A percentile compares a stretch with the other conserved stretches of the same genome.
phyloP scores from a whole-genome alignment of 1,140 invertebrate species.

The Sipha flava region DNA sequence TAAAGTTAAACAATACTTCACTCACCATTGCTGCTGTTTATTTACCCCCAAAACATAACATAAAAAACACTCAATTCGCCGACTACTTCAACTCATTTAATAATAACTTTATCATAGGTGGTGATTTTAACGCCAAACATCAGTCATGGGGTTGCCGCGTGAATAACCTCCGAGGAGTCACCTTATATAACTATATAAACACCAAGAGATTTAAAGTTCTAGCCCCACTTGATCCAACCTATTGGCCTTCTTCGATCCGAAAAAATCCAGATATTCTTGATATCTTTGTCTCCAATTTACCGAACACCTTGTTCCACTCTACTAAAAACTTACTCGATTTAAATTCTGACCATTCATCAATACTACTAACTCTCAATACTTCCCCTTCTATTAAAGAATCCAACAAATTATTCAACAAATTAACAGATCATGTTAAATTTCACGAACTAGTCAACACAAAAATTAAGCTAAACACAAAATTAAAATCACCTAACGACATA shows the following conservation, averaged over 20 bases:
- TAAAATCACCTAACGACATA: slow-evolving; percentile 7
- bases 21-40: too few relatives aligned
- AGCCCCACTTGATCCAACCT: slow-evolving; percentile 43
- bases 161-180: too few relatives aligned
- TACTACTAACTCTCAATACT: slow-evolving; percentile 20
- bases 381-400: neutral
- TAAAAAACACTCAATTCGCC: too few relatives aligned
- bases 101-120: slow-evolving; percentile 39
- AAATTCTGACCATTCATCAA: slow-evolving; percentile 38
- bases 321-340: slow-evolving; percentile 30
- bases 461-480: slow-evolving; percentile 1
- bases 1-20: neutral
- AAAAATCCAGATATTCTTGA: slow-evolving; percentile 43
- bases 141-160: too few relatives aligned
- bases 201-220: slow-evolving; percentile 8
- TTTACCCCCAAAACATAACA: too few relatives aligned
- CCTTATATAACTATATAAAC: too few relatives aligned
- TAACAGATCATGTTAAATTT: neutral
- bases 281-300: slow-evolving; percentile 38
- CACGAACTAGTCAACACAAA: neutral
- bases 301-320: slow-evolving; percentile 31
- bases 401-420: slow-evolving; percentile 6
- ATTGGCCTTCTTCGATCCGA: slow-evolving; percentile 41
- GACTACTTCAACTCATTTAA: too few relatives aligned
- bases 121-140: too few relatives aligned